Percentiles rank a stretch among this genome's conserved stretches.
Evolutionary conservation across 2,888 invertebrate species (phyloP).

Genomic region (Celastrina argiolus): DNA sequence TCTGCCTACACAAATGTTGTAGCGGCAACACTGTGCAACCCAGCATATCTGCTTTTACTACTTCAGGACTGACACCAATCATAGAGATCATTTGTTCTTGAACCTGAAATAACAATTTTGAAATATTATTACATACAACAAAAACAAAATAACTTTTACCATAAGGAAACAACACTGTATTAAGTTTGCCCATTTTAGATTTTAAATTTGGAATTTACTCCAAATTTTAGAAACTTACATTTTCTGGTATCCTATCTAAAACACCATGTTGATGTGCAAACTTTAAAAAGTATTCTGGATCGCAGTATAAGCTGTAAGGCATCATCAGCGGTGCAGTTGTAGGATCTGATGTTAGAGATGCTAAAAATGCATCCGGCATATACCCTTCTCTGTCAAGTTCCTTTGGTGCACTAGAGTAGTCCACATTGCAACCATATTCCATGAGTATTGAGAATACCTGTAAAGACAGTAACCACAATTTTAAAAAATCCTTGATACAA

Average conservation of each 20-base stretch:
- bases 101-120: constrained; percentile 43
- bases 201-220: neutral
- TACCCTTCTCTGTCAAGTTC: constrained; percentile 34
- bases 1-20: constrained; percentile 55
- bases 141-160: no score
- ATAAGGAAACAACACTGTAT: no score
- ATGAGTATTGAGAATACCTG: constrained; percentile 64
- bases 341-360: constrained; percentile 54
- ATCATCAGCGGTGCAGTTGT: constrained; percentile 51
- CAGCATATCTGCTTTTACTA: constrained; percentile 40
- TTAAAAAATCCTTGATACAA: no score
- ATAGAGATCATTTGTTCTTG: constrained; percentile 47
- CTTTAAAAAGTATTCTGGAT: constrained; percentile 53
- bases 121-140: neutral
- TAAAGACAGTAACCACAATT: no score
- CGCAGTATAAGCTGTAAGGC: constrained; percentile 59
- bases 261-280: constrained; percentile 46
- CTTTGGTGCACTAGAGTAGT: constrained; percentile 50
- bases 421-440: constrained; percentile 63
- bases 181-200: no score
- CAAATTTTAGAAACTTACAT: constrained; percentile 43
- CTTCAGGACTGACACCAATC: constrained; percentile 42
- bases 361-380: constrained; percentile 64
- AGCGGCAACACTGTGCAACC: constrained; percentile 46
- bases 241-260: constrained; percentile 46